Base-by-base conservation (phyloP, 2,797 vertebrate genomes). In the Sebastes cheni region DNA sequence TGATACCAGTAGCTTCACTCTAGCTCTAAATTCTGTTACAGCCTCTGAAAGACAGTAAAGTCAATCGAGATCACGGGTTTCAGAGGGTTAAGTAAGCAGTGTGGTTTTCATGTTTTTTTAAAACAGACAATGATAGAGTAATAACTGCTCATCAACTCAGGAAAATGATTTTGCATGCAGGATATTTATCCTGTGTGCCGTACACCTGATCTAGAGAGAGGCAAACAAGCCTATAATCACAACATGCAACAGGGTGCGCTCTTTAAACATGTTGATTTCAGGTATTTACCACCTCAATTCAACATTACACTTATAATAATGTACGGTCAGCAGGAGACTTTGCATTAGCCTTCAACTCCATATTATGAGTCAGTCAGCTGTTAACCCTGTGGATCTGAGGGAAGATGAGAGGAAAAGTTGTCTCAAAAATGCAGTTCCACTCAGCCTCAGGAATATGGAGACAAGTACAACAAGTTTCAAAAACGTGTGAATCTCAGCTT, bases 321-420 rank as follows among this genome's bases (percentile, higher is more conserved):
- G 27, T 0, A 36, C 14, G 14, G 42, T 46, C 14, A 14, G 42
- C 36, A 13, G 36, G 36, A 39, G 36, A 39, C 36, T 39, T 39
- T 39, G 39, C 29, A 62, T 25, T 9, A 54, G 12, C 55, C n/a
- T 62, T 29, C 27, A 67, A 52, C 77, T 36, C 30, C 62, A 52
- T 56, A 36, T 46, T 46, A 79, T 25, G 60, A 32, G 64, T 84
- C 50, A 66, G 76, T 82, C 74, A 84, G 73, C 79, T 82, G 82
- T 84, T 83, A 84, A 69, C 67, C 4, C 39, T 13, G 39, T 10
- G 14, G 39, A 42, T 34, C 42, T 1, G 39, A 75, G 83, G 90
- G 36, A 18, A 46, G 55, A 81, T 54, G 58, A 73, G 58, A 56
- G 72, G 22, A 79, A 86, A 88, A 91, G 86, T 88, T 87, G 78